Conservation (phyloP, 2,888 invertebrate genomes). For the Eupithecia centaureata region DNA sequence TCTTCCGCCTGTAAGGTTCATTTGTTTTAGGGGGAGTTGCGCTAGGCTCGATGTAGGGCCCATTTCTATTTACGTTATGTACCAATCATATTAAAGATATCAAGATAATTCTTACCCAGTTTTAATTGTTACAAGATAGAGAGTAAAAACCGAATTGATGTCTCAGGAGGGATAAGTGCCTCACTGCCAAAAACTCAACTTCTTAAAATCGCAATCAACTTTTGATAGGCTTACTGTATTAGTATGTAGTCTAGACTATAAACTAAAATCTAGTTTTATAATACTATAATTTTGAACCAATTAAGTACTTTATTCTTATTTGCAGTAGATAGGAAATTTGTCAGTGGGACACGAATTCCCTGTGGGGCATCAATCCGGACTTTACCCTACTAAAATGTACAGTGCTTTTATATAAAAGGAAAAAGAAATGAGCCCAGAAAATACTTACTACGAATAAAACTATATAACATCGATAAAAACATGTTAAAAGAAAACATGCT, state of each 20-base stretch:
- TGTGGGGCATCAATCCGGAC: no score
- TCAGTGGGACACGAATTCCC: no score
- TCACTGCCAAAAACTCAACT: no score
- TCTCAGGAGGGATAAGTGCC: no score
- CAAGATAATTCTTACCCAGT: neutral
- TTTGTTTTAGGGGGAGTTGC: slow-evolving; percentile 23
- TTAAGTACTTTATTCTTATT: no score
- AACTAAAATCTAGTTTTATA: no score
- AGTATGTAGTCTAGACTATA: no score
- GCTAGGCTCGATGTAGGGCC: slow-evolving; percentile 35
- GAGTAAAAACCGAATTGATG: no score
- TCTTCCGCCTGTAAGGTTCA: slow-evolving; percentile 91
- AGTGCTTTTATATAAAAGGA: neutral
- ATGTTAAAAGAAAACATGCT: slow-evolving; percentile 44
- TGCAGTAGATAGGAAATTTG: no score
- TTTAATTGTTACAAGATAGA: neutral
- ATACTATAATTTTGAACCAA: no score
- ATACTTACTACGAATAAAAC: slow-evolving; percentile 43
- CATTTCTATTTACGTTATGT: slow-evolving; percentile 44
- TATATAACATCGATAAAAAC: slow-evolving; percentile 45
- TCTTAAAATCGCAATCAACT: no score
- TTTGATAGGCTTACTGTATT: no score
- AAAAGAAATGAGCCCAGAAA: slow-evolving; percentile 24
- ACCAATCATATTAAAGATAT: neutral
- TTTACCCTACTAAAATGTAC: neutral